A percentile compares a stretch with the other conserved stretches of the same genome.
Conservation (phyloP, 2,888 invertebrate genomes). For the Caenorhabditis becei region DNA sequence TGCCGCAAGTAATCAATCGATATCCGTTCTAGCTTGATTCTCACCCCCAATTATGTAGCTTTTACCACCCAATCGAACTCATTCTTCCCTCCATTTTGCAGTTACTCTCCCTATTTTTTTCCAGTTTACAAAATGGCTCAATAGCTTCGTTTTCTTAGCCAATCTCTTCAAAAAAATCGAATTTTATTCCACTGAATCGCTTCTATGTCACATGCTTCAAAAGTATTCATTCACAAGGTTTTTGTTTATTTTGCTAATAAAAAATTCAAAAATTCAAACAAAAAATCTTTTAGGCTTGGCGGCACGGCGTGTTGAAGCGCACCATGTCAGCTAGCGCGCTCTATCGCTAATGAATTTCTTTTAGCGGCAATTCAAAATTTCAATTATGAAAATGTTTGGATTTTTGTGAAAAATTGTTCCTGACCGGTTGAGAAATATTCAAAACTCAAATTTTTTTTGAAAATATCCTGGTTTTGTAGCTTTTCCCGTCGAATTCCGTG, state of each 20-base stretch:
- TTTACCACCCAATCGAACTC: constrained; percentile 4
- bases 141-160: constrained; percentile 6
- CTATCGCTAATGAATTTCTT: too few relatives aligned
- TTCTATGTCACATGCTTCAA: constrained; percentile 1
- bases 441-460: too few relatives aligned
- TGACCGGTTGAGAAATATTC: too few relatives aligned
- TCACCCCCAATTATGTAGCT: background rate
- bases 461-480: too few relatives aligned
- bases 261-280: background rate
- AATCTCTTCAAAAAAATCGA: background rate
- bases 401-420: too few relatives aligned
- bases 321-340: too few relatives aligned
- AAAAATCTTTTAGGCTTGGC: background rate
- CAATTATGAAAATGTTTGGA: too few relatives aligned
- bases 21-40: background rate
- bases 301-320: too few relatives aligned
- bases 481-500: too few relatives aligned
- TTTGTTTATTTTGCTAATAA: constrained; percentile 3
- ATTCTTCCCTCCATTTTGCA: constrained; percentile 19
- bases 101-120: background rate
- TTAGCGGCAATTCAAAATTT: too few relatives aligned
- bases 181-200: background rate
- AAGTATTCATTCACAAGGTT: background rate
- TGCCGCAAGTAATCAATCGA: constrained; percentile 69
- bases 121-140: background rate